Evolutionary conservation across 30 jellyfish, hydroid and myxozoan genomes (phyloP), one percentile per base, ranked within the genome.

Genomic region (Aurelia sp.): DNA sequence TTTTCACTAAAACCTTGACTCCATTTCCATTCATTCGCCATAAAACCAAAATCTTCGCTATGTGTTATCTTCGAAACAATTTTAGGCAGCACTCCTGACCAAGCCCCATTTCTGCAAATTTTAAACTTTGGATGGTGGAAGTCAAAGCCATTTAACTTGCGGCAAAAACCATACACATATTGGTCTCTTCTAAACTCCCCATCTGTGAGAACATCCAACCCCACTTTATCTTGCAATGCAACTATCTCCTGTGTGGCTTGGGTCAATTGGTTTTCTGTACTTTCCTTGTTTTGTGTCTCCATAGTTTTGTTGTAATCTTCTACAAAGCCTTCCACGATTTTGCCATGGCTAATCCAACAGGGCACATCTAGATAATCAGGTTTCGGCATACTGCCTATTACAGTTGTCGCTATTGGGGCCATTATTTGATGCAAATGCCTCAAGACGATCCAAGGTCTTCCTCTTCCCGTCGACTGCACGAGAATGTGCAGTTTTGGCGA

Each of bases 301-400:
- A 20, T 22, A 2, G 68, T 66, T 12, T 71, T 53, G 80, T 83
- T 75, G 84, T 83, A 66, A 13, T 17, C 23, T 41, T 71, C 84
- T 18, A 69, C 76, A 44, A 67, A 85, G 23, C 84, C 76, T 27
- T 17, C 64, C 0, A 57, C 66, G 22, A 48, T 70, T 20, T 69
- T 53, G 22, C 97, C 97, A 55, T 83, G 47, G 20, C 47, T 62
- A 13, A 81, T 72, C 95, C 95, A 83, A 53, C 89, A 20, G 4
- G 96, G 97, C 15, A 77, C 72, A n/a, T 67, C 47, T 68, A 90
- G 75, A 65, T 82, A 82, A 35, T 47, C 92, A 7, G 97, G 96
- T 62, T 82, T 82, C 13, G 95, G 89, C 95, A 90, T 83, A 48
- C 96, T 90, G 44, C 97, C 97, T 17, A 90, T 65, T 4, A 78